Evolutionary conservation across 1,140 invertebrate species (phyloP), one percentile per base, ranked within the genome.

Genomic region (Pomacea maculata): DNA sequence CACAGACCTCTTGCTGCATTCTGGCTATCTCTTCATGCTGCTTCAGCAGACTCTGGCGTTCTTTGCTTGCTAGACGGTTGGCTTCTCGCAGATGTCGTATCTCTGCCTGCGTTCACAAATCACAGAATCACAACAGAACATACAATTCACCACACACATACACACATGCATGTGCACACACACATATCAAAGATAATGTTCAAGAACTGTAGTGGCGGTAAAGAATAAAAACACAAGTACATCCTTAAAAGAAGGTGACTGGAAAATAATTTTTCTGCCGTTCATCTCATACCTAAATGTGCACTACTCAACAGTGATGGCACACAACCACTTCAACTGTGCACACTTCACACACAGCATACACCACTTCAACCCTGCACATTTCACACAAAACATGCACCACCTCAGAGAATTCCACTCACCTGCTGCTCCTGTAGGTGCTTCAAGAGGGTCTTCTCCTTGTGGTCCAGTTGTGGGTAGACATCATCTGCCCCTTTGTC

Each of bases 381-480:
- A 57, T 57, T 9, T 57, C 55, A 57, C 55, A 57, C 55, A 57
- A 14, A 14, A 57, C 55, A 57, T 57, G 55, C 57, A 61, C 15
- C 11, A 61, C 11, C 4, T 61, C 15, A 17, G 57, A 61, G 57
- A 61, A 17, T 61, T 11, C 11, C 11, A 8, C 83, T 11, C 68
- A 88, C 86, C 84, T 88, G 85, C 78, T 89, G 85, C 65, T 88
- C 86, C 52, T 88, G 84, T n/a, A 88, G 84, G 70, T 85, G 85
- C 83, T 86, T 85, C 78, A 85, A 82, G 25, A 89, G 81, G 15
- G 83, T 80, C 76, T 85, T 91, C 81, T 92, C 93, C 85, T 92
- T 93, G 87, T 85, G 94, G 92, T 79, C 92, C 25, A 94, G 92
- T 14, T 92, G 45, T 68, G 93, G 93, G 19, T 93, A 93, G 19